These are phyloP conservation scores for Podarcis raffonei DNA, from an alignment of 2,113 vertebrate genomes.

Conservation along the genomic window DNA sequence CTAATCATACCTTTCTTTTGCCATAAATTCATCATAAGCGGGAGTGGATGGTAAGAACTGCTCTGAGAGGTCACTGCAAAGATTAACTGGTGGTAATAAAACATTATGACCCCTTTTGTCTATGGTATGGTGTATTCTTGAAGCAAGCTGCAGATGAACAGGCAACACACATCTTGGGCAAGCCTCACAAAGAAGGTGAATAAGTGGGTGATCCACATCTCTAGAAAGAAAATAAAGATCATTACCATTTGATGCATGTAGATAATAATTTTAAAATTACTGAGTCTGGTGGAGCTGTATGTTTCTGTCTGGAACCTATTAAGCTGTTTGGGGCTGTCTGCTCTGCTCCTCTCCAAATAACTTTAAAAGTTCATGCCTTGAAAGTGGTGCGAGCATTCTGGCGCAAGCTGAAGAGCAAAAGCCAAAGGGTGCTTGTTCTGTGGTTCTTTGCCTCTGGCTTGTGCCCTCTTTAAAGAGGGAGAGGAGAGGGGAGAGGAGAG, in stretches of 20 bases:
- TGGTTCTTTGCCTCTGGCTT: too few relatives aligned
- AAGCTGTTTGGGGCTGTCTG: too few relatives aligned
- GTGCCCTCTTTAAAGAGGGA: too few relatives aligned
- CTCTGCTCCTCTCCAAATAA: too few relatives aligned
- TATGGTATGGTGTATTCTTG: constrained; percentile 69
- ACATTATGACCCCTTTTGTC: constrained; percentile 54
- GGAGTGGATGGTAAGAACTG: neutral
- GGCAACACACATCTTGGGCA: constrained; percentile 67
- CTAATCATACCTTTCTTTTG: constrained; percentile 55
- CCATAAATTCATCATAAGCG: constrained; percentile 20
- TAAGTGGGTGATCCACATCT: constrained; percentile 40
- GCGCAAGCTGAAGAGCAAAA: too few relatives aligned
- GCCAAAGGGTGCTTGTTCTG: too few relatives aligned
- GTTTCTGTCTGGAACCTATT: too few relatives aligned
- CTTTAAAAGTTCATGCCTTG: too few relatives aligned
- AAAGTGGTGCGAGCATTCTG: too few relatives aligned
- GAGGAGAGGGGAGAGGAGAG: too few relatives aligned
- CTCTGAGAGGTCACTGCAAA: constrained; percentile 42
- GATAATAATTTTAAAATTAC: neutral
- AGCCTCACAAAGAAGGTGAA: constrained; percentile 67
- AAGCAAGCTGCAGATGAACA: constrained; percentile 67
- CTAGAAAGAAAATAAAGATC: constrained; percentile 52
- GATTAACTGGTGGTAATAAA: constrained; percentile 38
- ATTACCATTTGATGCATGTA: neutral
- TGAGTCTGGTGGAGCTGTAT: too few relatives aligned